phyloP scores from a whole-genome alignment of 2,797 vertebrate species.

The Alauda arvensis region DNA sequence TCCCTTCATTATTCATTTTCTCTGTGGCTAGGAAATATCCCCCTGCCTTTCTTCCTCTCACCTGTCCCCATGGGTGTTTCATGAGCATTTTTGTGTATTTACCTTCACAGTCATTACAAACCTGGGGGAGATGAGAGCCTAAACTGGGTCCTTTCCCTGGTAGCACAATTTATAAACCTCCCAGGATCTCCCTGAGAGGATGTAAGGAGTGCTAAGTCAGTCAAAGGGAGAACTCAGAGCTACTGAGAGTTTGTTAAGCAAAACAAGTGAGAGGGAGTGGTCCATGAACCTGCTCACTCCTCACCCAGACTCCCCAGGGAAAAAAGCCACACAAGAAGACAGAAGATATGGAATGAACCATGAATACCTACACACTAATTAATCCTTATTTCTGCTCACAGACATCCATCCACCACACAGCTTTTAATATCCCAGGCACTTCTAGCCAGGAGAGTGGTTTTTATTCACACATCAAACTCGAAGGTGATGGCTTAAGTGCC shows the following conservation, averaged over 20 bases:
- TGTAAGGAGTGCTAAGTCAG: slow-evolving; percentile 25
- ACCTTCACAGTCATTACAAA: no score
- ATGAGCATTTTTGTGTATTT: no score
- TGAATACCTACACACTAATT: not conserved
- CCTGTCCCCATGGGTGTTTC: no score
- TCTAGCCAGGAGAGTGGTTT: not conserved
- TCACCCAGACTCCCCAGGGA: not conserved
- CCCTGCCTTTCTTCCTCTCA: no score
- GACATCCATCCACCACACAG: not conserved
- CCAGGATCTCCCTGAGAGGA: slow-evolving; percentile 32
- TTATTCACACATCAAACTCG: not conserved
- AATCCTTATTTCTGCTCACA: not conserved
- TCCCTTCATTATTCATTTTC: not conserved
- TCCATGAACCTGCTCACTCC: not conserved
- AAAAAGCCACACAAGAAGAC: not conserved
- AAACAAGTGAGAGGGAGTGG: not conserved
- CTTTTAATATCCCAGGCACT: not conserved
- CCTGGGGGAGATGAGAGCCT: not conserved
- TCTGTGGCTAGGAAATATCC: not conserved
- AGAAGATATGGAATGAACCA: not conserved
- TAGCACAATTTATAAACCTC: not conserved
- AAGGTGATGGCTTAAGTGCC: not conserved
- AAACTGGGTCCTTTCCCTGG: not conserved
- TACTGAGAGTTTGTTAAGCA: slow-evolving; percentile 13
- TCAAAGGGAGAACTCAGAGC: not conserved